phyloP scores from a whole-genome alignment of 2,888 invertebrate species.

The Notodonta dromedarius region DNA sequence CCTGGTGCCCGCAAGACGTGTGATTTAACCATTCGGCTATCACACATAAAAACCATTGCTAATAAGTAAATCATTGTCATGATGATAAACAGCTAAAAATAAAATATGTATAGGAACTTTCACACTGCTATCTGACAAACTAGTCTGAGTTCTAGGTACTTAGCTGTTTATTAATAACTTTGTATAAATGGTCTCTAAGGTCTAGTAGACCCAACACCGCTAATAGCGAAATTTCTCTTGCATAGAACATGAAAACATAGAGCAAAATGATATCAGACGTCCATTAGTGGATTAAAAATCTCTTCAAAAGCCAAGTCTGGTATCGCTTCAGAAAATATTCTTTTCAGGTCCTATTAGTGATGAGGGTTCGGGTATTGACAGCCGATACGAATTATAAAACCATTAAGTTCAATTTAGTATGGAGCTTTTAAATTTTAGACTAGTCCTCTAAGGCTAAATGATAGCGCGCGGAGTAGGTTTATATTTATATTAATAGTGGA shows the following conservation, averaged over 20 bases:
- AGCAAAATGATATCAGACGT: not conserved
- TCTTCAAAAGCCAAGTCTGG: not conserved
- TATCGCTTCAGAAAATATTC: not conserved
- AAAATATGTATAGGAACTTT: not conserved
- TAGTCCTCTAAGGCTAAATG: not conserved
- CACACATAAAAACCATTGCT: too few relatives aligned
- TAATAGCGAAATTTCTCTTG: constrained; percentile 4
- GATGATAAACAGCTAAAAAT: not conserved
- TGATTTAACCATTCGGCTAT: too few relatives aligned
- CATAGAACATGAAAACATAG: not conserved
- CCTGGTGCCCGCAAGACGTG: too few relatives aligned
- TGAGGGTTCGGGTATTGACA: not conserved
- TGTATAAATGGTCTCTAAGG: not conserved
- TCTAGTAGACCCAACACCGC: not conserved
- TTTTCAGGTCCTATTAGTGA: not conserved
- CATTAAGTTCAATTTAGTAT: not conserved
- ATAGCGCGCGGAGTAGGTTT: too few relatives aligned
- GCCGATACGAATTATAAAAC: not conserved
- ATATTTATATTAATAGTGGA: too few relatives aligned
- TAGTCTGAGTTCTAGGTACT: not conserved
- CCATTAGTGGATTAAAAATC: constrained; percentile 8
- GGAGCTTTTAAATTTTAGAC: not conserved
- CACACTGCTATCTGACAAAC: not conserved
- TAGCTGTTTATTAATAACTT: not conserved
- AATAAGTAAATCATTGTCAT: not conserved